Percentiles rank a stretch among this genome's conserved stretches.
These are phyloP conservation scores for Elymnias hypermnestra DNA, from an alignment of 1,140 invertebrate species.

Conservation along the genomic window DNA sequence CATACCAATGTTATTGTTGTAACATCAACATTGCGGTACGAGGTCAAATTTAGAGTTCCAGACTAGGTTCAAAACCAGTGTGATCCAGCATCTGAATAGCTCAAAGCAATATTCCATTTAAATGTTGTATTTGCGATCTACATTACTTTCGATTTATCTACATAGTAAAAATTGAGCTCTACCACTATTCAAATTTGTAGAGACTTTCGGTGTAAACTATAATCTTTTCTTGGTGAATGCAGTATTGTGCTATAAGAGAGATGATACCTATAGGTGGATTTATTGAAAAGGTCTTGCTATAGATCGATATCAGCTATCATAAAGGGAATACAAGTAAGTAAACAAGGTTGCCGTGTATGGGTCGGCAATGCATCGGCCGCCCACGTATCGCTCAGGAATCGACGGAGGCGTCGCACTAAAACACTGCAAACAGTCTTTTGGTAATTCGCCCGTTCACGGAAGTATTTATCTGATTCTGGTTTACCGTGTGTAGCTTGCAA, in stretches of 20 bases:
- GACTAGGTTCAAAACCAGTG: no score
- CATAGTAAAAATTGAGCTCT: no score
- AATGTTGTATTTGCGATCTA: no score
- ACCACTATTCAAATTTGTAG: no score
- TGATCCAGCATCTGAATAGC: no score
- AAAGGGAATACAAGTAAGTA: conserved; percentile 60
- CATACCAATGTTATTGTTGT: no score
- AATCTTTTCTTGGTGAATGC: neutral
- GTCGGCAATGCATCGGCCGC: conserved; percentile 60
- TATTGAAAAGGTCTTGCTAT: conserved; percentile 43
- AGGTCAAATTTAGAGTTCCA: no score
- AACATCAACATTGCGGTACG: no score
- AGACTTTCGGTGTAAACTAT: no score
- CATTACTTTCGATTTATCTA: no score
- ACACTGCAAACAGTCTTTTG: conserved; percentile 56
- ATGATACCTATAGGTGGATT: conserved; percentile 30
- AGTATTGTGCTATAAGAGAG: conserved; percentile 11
- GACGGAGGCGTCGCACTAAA: conserved; percentile 50
- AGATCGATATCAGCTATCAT: conserved; percentile 48
- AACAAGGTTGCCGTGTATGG: conserved; percentile 60
- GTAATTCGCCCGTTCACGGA: conserved; percentile 56
- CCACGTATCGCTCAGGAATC: conserved; percentile 51
- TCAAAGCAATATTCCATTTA: no score
- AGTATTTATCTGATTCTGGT: conserved; percentile 50
- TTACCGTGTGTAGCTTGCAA: conserved; percentile 30